Evolutionary conservation across 2,113 vertebrate genomes (phyloP), one percentile per base, ranked within the genome.

Genomic region (Alligator sinensis): DNA sequence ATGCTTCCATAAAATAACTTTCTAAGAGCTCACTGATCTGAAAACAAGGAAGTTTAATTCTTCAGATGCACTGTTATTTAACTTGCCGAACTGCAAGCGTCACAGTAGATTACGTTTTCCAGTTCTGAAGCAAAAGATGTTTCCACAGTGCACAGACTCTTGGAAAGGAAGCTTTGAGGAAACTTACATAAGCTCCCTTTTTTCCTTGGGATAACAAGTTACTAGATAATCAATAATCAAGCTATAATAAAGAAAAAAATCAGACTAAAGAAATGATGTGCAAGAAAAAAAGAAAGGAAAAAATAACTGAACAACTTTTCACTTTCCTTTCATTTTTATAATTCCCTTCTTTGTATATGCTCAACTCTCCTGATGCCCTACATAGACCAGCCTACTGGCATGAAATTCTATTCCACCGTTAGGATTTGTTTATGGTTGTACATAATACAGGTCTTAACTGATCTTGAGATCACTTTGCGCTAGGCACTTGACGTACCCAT

Each of bases 391-490:
- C 82, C 90, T 84, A 61, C 38, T 87, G 86, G 27, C 75, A 19
- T 62, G 38, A 90, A 93, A 82, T 68, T 58, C 22, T 55, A 7
- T 13, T 87, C 81, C 87, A 11, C 28, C 17, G 13, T 64, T 89
- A 77, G 17, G n/a, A 90, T 61, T 89, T 87, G 58, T 55, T 79
- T 81, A 83, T 22, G 57, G 34, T 21, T 74, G 34, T 60, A 87
- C 47, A 55, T 22, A 79, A 81, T 77, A 84, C 25, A 34, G 38
- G 76, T 91, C 74, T 57, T 74, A 66, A 87, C 60, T 90, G 70
- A 84, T 89, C 96, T 87, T 22, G 91, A 80, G 54, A 22, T 77
- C 88, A 86, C 81, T 68, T 88, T 89, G n/a, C 74, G 66, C 28
- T 60, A 87, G 94, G 54, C 15, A n/a, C 5, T 92, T 1, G 55